Percentiles rank a stretch among this genome's conserved stretches.
phyloP scores from a whole-genome alignment of 2,888 invertebrate genomes.

The Oithona nana region DNA sequence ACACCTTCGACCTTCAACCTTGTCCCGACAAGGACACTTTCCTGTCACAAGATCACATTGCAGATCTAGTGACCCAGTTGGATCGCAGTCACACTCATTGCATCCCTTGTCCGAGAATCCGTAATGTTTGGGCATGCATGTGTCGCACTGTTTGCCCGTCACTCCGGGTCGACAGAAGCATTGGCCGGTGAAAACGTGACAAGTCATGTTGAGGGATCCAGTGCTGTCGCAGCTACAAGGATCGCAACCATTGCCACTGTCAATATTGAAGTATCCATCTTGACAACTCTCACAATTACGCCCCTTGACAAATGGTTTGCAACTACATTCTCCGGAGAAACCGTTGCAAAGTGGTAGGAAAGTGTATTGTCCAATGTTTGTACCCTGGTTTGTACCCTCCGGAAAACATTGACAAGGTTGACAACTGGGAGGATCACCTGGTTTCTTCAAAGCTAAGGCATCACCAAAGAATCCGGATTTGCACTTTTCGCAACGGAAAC shows the following conservation, averaged over 20 bases:
- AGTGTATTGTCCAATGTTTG: slow-evolving; percentile 24
- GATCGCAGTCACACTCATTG: slow-evolving; percentile 64
- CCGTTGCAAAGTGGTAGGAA: slow-evolving; percentile 45
- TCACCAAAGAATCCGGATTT: slow-evolving; percentile 69
- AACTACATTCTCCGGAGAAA: slow-evolving; percentile 52
- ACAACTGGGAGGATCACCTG: slow-evolving; percentile 20
- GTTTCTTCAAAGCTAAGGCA: slow-evolving; percentile 63
- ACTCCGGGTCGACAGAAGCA: slow-evolving; percentile 51
- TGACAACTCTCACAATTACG: slow-evolving; percentile 60
- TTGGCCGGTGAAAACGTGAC: slow-evolving; percentile 53
- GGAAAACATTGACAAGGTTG: slow-evolving; percentile 21
- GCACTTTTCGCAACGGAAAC: slow-evolving; percentile 61
- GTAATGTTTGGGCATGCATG: slow-evolving; percentile 49
- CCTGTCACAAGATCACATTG: slow-evolving; percentile 43
- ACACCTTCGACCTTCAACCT: slow-evolving; percentile 75
- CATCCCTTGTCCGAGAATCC: slow-evolving; percentile 46
- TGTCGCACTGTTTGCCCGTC: slow-evolving; percentile 52
- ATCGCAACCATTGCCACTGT: slow-evolving; percentile 53
- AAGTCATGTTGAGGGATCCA: slow-evolving; percentile 47
- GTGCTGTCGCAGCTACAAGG: slow-evolving; percentile 54
- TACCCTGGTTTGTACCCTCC: slow-evolving; percentile 23
- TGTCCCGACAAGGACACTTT: slow-evolving; percentile 23
- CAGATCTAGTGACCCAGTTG: slow-evolving; percentile 62
- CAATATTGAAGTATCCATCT: slow-evolving; percentile 62
- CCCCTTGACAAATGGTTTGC: slow-evolving; percentile 53